These are phyloP conservation scores for Andrena fulva DNA, from an alignment of 2,888 invertebrate genomes.

Conservation along the genomic window DNA sequence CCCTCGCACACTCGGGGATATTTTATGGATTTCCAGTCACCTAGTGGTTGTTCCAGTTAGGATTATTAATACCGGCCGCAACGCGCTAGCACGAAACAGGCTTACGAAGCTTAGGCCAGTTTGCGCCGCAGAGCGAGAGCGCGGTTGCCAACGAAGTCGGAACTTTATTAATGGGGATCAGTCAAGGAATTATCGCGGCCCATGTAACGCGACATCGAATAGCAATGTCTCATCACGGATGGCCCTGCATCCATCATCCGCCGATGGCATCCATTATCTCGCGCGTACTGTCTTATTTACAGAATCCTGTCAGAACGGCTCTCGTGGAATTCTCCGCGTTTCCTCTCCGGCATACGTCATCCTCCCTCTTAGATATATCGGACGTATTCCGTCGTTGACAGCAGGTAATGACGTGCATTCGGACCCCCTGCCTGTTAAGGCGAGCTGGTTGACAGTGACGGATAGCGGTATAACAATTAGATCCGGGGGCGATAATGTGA, in stretches of 20 bases:
- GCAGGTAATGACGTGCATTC: constrained; percentile 58
- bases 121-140: neutral
- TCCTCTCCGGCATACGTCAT: constrained; percentile 40
- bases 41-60: too few relatives aligned
- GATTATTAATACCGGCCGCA: too few relatives aligned
- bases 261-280: constrained; percentile 50
- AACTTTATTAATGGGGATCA: neutral
- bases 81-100: neutral
- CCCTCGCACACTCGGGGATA: neutral
- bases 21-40: neutral
- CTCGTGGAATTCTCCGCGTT: constrained; percentile 47
- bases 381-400: constrained; percentile 47
- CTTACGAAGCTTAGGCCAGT: neutral
- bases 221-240: constrained; percentile 8
- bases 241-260: constrained; percentile 29
- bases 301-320: constrained; percentile 54
- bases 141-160: neutral
- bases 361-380: constrained; percentile 58
- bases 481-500: neutral
- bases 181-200: constrained; percentile 25
- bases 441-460: constrained; percentile 42
- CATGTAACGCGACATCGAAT: constrained; percentile 4
- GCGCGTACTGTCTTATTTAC: constrained; percentile 63
- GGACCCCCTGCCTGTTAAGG: constrained; percentile 27
- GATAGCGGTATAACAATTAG: constrained; percentile 46